Evolutionary conservation across 2,113 vertebrate genomes (phyloP).

Genomic region (Oreochromis niloticus): DNA sequence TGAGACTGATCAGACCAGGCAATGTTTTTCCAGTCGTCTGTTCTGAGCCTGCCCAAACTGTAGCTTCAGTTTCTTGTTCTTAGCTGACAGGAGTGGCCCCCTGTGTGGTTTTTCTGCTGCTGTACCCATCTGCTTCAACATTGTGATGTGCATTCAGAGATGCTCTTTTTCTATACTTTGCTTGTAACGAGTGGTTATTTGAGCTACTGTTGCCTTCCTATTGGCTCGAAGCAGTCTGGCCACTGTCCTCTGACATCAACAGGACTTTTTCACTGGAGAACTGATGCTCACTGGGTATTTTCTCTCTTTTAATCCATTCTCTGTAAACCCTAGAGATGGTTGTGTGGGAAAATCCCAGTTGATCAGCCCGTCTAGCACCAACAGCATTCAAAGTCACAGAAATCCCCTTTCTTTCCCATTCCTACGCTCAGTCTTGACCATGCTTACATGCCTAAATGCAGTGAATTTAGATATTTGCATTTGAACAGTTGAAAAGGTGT

Average conservation of each 20-base stretch:
- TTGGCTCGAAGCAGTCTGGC: neutral
- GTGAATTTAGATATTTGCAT: neutral
- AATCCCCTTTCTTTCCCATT: neutral
- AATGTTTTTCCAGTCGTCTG: neutral
- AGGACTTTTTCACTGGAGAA: neutral
- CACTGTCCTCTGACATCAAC: neutral
- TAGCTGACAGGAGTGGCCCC: neutral
- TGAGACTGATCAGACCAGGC: neutral
- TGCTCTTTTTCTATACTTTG: neutral
- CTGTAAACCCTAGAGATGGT: neutral
- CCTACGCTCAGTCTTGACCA: neutral
- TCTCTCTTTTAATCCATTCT: neutral
- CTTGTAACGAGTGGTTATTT: neutral
- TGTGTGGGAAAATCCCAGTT: neutral
- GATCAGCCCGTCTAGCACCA: neutral
- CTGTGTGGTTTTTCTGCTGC: neutral
- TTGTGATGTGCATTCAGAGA: neutral
- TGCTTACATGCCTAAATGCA: neutral
- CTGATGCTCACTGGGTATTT: neutral
- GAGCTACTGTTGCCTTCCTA: neutral
- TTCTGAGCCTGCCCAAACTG: neutral
- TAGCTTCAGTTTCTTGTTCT: neutral
- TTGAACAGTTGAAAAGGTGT: neutral
- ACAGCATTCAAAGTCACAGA: neutral
- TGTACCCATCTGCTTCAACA: neutral